Percentiles rank a stretch among this genome's conserved stretches.
Conservation (phyloP, 1,140 invertebrate genomes). For the Oryctes rhinoceros region DNA sequence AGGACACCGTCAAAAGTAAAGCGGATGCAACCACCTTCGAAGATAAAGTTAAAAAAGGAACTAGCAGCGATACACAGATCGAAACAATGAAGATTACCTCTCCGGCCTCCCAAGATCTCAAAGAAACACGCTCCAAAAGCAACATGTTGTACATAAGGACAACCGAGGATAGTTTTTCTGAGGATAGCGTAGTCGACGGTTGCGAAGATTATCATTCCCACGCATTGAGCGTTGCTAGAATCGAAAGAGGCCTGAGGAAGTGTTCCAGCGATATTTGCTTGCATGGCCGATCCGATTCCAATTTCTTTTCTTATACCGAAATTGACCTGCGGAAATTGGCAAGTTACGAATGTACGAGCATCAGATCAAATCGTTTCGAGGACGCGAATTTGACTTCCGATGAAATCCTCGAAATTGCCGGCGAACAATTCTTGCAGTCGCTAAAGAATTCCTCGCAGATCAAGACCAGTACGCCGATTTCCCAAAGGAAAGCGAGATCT, state of each 20-base stretch:
- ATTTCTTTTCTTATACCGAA: not conserved
- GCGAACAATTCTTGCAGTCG: constrained; percentile 23
- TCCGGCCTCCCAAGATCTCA: not conserved
- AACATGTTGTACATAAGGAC: not conserved
- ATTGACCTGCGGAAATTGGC: constrained; percentile 17
- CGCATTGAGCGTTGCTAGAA: constrained; percentile 41
- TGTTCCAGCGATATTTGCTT: constrained; percentile 47
- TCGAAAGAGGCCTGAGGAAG: constrained; percentile 39
- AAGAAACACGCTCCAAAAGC: constrained; percentile 7
- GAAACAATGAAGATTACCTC: too few species aligned
- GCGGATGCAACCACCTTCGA: not conserved
- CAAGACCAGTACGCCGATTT: constrained; percentile 14
- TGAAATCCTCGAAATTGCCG: constrained; percentile 36
- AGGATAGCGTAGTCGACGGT: constrained; percentile 43
- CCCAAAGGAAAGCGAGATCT: not conserved
- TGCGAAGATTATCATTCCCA: constrained; percentile 31
- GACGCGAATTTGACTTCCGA: constrained; percentile 16
- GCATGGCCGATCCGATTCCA: not conserved
- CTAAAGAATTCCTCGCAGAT: not conserved
- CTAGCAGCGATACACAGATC: too few species aligned
- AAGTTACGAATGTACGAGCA: constrained; percentile 29
- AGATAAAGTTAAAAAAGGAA: not conserved
- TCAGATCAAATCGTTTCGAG: not conserved
- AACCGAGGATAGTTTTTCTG: constrained; percentile 30
- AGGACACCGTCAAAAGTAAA: not conserved